Evolutionary conservation across 2,797 vertebrate genomes (phyloP).

Genomic region (Halcyon chelicuti): DNA sequence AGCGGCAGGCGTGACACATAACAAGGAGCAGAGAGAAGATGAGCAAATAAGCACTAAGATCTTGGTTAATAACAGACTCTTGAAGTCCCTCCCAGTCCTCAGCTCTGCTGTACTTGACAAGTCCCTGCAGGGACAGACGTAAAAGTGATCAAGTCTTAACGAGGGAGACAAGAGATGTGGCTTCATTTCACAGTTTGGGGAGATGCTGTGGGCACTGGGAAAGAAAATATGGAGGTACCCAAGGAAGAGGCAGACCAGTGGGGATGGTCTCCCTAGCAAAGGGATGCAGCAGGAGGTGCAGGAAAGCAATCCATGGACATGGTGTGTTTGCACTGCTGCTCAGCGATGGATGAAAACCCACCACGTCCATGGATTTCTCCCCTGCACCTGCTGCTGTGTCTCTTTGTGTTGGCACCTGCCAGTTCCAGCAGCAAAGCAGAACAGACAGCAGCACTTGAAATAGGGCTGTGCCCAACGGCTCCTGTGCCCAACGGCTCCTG

Average conservation of each 20-base stretch:
- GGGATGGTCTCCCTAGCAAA: neutral
- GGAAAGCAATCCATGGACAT: neutral
- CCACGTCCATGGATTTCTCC: neutral
- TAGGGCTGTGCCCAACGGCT: neutral
- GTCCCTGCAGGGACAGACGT: neutral
- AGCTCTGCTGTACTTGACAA: neutral
- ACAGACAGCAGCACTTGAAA: neutral
- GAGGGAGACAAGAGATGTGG: neutral
- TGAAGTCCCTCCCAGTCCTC: neutral
- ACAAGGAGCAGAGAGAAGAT: neutral
- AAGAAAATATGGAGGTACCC: neutral
- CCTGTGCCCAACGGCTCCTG: neutral
- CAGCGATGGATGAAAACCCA: neutral
- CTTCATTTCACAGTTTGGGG: neutral
- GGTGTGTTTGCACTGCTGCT: neutral
- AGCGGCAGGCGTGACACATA: fast-evolving
- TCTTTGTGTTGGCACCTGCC: neutral
- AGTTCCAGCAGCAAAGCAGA: neutral
- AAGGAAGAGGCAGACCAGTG: neutral
- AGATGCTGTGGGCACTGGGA: neutral
- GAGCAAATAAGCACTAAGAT: neutral
- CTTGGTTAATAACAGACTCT: neutral
- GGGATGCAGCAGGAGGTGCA: neutral
- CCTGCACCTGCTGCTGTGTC: neutral
- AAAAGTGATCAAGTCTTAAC: neutral